These are phyloP conservation scores for Semicossyphus pulcher DNA, from an alignment of 2,113 vertebrate genomes.

Conservation along the genomic window DNA sequence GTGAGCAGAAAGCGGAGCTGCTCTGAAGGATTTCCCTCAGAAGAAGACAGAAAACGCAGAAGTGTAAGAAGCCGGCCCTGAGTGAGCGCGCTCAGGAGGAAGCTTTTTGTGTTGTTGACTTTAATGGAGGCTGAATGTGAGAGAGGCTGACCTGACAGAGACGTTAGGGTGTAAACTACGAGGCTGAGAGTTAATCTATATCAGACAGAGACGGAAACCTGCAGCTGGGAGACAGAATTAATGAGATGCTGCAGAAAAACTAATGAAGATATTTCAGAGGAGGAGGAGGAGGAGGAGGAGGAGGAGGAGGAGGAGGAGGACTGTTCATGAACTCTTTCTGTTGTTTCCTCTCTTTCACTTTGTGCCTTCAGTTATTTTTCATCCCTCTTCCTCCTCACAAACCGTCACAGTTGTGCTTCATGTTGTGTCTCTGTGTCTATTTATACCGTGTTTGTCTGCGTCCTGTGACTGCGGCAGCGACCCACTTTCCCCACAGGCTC, in stretches of 20 bases:
- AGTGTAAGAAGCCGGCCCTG: neutral
- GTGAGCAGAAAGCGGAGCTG: neutral
- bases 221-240: neutral
- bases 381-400: no score
- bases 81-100: neutral
- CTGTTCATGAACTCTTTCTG: no score
- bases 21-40: neutral
- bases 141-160: neutral
- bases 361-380: no score
- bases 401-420: no score
- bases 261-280: neutral
- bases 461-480: constrained; percentile 23
- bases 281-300: neutral
- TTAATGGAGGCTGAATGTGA: neutral
- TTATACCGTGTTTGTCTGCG: constrained; percentile 31
- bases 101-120: neutral
- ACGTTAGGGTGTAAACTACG: neutral
- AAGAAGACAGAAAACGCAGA: neutral
- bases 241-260: constrained; percentile 21
- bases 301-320: neutral
- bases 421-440: constrained; percentile 23
- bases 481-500: constrained; percentile 47
- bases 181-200: neutral
- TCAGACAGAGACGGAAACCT: neutral
- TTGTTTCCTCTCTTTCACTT: no score